Conservation (phyloP, 2,888 invertebrate genomes). For the Phragmatobia fuliginosa region DNA sequence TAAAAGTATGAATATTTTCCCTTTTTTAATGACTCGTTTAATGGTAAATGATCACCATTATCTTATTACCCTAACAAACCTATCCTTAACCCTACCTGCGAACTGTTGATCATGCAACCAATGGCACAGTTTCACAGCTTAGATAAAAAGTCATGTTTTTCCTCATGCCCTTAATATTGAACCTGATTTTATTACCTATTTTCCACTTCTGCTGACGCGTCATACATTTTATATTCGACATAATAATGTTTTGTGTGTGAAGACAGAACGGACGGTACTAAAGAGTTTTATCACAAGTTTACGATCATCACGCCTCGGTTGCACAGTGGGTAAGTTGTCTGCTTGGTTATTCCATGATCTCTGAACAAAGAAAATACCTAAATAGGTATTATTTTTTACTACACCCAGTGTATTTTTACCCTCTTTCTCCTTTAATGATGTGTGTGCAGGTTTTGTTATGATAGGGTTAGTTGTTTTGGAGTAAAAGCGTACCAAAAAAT, state of each 20-base stretch:
- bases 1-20: background rate
- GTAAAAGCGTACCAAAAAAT: background rate
- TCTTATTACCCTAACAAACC: too few relatives aligned
- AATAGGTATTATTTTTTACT: background rate
- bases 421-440: background rate
- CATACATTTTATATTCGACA: constrained; percentile 59
- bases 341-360: constrained; percentile 9
- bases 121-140: background rate
- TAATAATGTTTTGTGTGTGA: constrained; percentile 63
- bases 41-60: background rate
- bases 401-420: background rate
- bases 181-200: constrained; percentile 1
- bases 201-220: constrained; percentile 66
- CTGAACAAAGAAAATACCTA: background rate
- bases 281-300: constrained; percentile 74
- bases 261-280: constrained; percentile 59
- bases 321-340: constrained; percentile 42
- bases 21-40: background rate
- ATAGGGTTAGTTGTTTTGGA: too few relatives aligned
- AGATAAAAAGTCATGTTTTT: too few relatives aligned
- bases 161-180: background rate
- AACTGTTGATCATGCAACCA: too few relatives aligned
- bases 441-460: background rate
- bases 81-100: background rate
- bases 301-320: constrained; percentile 60